Evolutionary conservation across 2,888 invertebrate genomes (phyloP), one percentile per base, ranked within the genome.

Genomic region (Cerceris ruficornis): DNA sequence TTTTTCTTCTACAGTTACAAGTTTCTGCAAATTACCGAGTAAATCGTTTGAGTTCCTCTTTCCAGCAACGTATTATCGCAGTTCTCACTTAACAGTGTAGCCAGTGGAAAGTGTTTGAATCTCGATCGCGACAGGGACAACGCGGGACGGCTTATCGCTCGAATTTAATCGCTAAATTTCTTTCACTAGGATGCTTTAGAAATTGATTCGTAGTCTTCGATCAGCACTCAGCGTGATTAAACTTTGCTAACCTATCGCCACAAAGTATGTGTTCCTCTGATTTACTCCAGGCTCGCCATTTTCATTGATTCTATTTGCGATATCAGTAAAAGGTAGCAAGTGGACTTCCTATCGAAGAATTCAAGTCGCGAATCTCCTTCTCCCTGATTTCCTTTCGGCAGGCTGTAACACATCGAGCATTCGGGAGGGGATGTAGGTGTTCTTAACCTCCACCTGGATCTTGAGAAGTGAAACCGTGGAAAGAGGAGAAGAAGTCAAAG

Each of bases 191-290:
- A 69, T 68, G 69, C 73, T 60, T 59, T 41, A 41, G 59, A 64
- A 68, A 75, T 76, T 80, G 67, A 28, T 54, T 58, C 54, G 52
- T 58, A 39, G 42, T 41, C 57, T 57, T 68, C 68, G 76, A 74
- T 74, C 75, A 74, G 68, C 69, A 83, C 75, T 83, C 75, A 71
- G 66, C 39, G 50, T 68, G 64, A 83, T 83, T 83, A 81, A 84
- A 83, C 64, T 54, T 17, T 15, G 42, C 46, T 17, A 61, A 17
- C 15, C 43, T 11, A n/a, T 17, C 43, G n/a, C 15, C 13, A 61
- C 7, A 15, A 42, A 7, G 7, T 14, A 43, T 7, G 39, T 46
- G 43, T 46, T 15, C 7, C 15, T 11, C 17, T 43, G 59, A 61
- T 50, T 70, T 57, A 57, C 39, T 58, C 17, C 55, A 7, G 52